phyloP scores from a whole-genome alignment of 2,113 vertebrate genomes.

The Bucco capensis region DNA sequence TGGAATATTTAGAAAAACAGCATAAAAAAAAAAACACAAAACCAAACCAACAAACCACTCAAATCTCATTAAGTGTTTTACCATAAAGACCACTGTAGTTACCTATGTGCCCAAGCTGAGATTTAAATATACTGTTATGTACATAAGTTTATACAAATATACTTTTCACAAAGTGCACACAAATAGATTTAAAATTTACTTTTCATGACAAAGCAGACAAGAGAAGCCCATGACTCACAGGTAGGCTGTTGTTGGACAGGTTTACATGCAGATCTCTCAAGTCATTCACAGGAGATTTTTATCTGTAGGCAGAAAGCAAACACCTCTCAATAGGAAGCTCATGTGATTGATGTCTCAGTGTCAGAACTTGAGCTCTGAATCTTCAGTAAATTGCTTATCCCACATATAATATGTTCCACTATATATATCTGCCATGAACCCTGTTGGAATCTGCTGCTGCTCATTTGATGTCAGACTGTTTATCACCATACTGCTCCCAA shows the following conservation, averaged over 20 bases:
- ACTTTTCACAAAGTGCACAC: not conserved
- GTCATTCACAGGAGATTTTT: not conserved
- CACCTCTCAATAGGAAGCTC: not conserved
- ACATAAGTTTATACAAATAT: not conserved
- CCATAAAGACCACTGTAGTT: not conserved
- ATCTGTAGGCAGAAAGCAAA: conserved; percentile 4
- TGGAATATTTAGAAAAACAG: not conserved
- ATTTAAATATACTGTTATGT: not conserved
- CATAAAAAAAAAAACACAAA: not conserved
- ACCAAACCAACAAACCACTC: too few relatives aligned
- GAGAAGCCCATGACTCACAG: not conserved
- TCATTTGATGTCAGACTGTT: not conserved
- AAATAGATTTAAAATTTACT: not conserved
- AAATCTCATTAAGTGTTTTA: not conserved
- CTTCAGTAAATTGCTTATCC: not conserved
- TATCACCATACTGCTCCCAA: not conserved
- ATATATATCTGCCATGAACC: not conserved
- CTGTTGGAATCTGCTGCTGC: not conserved
- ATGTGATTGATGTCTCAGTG: not conserved
- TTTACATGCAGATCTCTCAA: not conserved
- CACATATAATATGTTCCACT: not conserved
- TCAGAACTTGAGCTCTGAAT: not conserved
- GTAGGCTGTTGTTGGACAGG: not conserved
- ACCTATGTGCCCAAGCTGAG: not conserved
- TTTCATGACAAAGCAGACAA: not conserved